phyloP scores from a whole-genome alignment of 2,888 invertebrate genomes.

The Keiferia lycopersicella region DNA sequence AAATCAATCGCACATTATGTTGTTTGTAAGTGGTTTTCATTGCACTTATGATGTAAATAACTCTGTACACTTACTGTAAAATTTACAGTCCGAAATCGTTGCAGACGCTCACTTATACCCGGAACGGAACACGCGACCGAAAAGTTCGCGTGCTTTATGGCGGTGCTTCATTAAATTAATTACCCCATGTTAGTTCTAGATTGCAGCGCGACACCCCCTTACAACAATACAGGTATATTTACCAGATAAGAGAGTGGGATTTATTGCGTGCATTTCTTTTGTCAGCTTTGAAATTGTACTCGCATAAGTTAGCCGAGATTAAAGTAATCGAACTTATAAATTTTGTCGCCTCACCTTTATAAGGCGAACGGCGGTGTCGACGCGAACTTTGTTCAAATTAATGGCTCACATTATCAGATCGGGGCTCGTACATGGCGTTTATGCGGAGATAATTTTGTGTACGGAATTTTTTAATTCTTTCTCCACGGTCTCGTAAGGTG shows the following conservation, averaged over 20 bases:
- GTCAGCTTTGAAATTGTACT: slow-evolving; percentile 82
- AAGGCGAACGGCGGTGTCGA: slow-evolving; percentile 77
- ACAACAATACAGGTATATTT: slow-evolving; percentile 76
- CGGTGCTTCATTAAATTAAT: slow-evolving; percentile 78
- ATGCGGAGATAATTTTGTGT: slow-evolving; percentile 79
- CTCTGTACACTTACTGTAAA: slow-evolving; percentile 38
- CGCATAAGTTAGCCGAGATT: slow-evolving; percentile 82
- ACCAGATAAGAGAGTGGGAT: slow-evolving; percentile 73
- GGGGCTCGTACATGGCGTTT: slow-evolving; percentile 79
- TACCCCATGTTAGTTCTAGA: slow-evolving; percentile 72
- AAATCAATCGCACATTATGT: not conserved
- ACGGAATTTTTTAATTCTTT: slow-evolving; percentile 59
- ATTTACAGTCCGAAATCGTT: slow-evolving; percentile 61
- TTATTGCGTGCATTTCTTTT: slow-evolving; percentile 82
- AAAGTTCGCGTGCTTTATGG: slow-evolving; percentile 67
- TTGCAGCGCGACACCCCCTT: slow-evolving; percentile 61
- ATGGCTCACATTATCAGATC: slow-evolving; percentile 80
- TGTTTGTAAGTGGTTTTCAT: not conserved
- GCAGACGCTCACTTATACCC: slow-evolving; percentile 46
- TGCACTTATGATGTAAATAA: slow-evolving; percentile 23
- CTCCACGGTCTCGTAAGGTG: slow-evolving; percentile 40
- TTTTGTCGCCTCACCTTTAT: slow-evolving; percentile 81
- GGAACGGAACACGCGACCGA: slow-evolving; percentile 59
- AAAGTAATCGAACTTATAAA: slow-evolving; percentile 82
- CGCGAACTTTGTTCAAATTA: slow-evolving; percentile 81